A percentile compares a stretch with the other conserved stretches of the same genome.
Conservation (phyloP, 2,888 invertebrate genomes). For the Drosophila lutescens region DNA sequence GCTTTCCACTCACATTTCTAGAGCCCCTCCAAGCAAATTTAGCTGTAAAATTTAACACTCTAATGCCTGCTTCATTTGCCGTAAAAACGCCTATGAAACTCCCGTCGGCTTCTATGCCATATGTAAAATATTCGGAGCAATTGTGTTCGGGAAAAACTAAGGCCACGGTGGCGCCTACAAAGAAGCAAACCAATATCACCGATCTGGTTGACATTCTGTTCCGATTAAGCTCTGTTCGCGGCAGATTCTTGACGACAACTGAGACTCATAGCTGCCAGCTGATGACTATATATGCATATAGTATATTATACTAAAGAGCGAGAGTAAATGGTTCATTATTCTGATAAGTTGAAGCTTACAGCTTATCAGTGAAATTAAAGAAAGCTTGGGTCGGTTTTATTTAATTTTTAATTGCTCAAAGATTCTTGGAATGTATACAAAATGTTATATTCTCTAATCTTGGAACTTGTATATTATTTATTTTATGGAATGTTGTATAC, state of each 20-base stretch:
- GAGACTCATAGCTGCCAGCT: neutral
- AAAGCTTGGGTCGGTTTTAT: too few species aligned
- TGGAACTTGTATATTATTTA: neutral
- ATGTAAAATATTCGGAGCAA: neutral
- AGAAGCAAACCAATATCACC: neutral
- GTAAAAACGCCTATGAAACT: constrained; percentile 1
- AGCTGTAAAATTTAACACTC: neutral
- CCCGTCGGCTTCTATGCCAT: neutral
- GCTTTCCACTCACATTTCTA: neutral
- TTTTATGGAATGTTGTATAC: too few species aligned
- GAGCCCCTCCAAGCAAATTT: neutral
- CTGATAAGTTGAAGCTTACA: neutral
- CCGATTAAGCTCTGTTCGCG: neutral
- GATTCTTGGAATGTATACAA: too few species aligned
- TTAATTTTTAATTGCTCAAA: too few species aligned
- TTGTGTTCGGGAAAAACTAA: neutral
- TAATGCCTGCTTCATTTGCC: neutral
- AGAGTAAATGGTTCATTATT: neutral
- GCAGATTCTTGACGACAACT: neutral
- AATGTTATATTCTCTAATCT: neutral
- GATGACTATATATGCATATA: neutral
- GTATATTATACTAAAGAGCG: neutral
- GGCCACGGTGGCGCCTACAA: neutral
- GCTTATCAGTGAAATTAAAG: neutral
- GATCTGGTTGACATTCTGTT: neutral